Percentiles rank a stretch among this genome's conserved stretches.
These are phyloP conservation scores for Gymnoscopelus braueri DNA, from an alignment of 2,797 vertebrate genomes.

Conservation along the genomic window DNA sequence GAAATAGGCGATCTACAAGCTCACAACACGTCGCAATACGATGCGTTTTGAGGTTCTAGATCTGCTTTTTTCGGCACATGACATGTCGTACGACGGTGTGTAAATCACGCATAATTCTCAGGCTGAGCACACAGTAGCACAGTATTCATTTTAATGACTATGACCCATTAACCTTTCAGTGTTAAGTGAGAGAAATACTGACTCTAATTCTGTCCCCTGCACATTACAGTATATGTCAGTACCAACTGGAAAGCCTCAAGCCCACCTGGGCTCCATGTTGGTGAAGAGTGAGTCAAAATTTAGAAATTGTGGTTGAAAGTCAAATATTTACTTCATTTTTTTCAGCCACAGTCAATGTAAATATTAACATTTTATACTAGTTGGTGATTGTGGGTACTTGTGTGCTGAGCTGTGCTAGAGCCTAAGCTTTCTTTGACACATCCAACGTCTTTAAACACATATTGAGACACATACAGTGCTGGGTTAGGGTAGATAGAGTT, in stretches of 20 bases:
- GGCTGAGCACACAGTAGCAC: slow-evolving; percentile 19
- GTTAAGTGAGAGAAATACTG: neutral
- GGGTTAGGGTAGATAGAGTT: slow-evolving; percentile 4
- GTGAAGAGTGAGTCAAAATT: neutral
- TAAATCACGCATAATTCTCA: neutral
- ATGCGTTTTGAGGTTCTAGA: too few relatives aligned
- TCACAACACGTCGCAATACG: too few relatives aligned
- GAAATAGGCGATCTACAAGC: too few relatives aligned
- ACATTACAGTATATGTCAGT: slow-evolving; percentile 18
- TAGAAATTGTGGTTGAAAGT: slow-evolving; percentile 18
- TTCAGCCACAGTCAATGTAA: slow-evolving; percentile 22
- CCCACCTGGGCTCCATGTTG: slow-evolving; percentile 27
- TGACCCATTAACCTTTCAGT: slow-evolving; percentile 43
- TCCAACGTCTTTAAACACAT: neutral
- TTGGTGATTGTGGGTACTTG: slow-evolving; percentile 18
- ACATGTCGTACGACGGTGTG: too few relatives aligned
- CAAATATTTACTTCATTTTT: slow-evolving; percentile 42
- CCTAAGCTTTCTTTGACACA: neutral
- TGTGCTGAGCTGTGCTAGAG: slow-evolving; percentile 6
- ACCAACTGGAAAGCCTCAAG: slow-evolving; percentile 16
- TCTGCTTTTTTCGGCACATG: too few relatives aligned
- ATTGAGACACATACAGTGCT: neutral
- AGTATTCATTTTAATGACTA: slow-evolving; percentile 40
- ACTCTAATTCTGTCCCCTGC: slow-evolving; percentile 26
- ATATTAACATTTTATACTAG: slow-evolving; percentile 39